Base-by-base conservation (phyloP, 1,140 invertebrate genomes). In the Caenorhabditis latens region DNA sequence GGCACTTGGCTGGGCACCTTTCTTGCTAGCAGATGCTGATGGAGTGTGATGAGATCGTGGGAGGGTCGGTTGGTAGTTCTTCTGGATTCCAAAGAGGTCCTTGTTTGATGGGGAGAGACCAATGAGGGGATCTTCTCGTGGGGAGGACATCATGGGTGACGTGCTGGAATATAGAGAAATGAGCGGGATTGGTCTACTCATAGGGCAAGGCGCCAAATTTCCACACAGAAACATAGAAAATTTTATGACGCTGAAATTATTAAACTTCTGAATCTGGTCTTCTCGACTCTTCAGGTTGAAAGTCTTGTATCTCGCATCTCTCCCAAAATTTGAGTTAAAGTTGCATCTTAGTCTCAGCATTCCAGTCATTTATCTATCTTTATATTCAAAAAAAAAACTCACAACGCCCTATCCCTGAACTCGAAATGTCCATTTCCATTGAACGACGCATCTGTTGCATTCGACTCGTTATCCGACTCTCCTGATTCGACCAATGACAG, bases 1-100 rank as follows among this genome's bases (percentile, higher is more conserved):
- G 21, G 91, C 92, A 43, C 90, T 87, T 32, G 91, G 91, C 84
- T 92, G 91, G n/a, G 91, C 91, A 24, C 91, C 91, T 67, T 92
- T 92, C 84, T 92, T 92, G 53, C 61, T 83, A 9, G 79, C 75
- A 43, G 57, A 53, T 40, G 71, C 75, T 50, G 86, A 84, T 57
- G 46, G 86, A 32, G n/a, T 53, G n/a, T 79, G 71, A 79, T 79
- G 71, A 42, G 75, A 75, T 42, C 84, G 86, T n/a, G 86, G 86
- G 14, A 40, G 61, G 40, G 86, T 57, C 42, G 86, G 86, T 43
- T 86, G 86, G 32, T 86, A 86, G 42, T 86, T 83, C 42, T 71
- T 83, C 57, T 86, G 86, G n/a, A 86, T 53, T 48, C 86, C 86
- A 21, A 75, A 48, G 13, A 83, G 21, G 21, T 84, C 75, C 19